Percentiles rank a stretch among this genome's conserved stretches.
Conservation (phyloP, 2,113 vertebrate species). For the Nesogale talazaci region DNA sequence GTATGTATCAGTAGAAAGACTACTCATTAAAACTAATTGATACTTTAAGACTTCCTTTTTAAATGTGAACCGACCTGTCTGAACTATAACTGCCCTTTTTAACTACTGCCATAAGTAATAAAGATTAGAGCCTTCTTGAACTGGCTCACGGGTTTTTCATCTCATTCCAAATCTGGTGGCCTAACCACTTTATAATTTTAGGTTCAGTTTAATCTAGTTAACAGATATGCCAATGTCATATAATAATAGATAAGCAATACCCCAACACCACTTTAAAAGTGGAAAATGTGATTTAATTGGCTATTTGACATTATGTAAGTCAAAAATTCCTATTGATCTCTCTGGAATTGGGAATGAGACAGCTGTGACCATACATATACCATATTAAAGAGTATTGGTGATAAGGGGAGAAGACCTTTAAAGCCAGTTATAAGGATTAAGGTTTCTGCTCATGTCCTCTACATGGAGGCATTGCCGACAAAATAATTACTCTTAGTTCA, state of each 20-base stretch:
- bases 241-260: neutral
- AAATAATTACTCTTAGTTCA: too few species aligned
- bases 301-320: neutral
- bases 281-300: slow-evolving; percentile 29
- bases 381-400: neutral
- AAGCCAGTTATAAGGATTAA: neutral
- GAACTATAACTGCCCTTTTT: slow-evolving; percentile 18
- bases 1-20: neutral
- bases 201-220: slow-evolving; percentile 5
- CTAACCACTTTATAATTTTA: slow-evolving; percentile 12
- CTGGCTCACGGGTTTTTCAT: neutral
- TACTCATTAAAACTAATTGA: slow-evolving; percentile 54
- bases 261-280: slow-evolving; percentile 12
- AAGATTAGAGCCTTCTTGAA: slow-evolving; percentile 3
- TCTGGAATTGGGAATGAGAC: neutral
- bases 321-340: slow-evolving; percentile 2
- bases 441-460: neutral
- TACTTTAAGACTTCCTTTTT: slow-evolving; percentile 56
- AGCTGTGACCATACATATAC: neutral
- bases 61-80: slow-evolving; percentile 50
- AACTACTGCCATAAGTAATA: neutral
- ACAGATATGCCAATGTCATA: slow-evolving; percentile 16
- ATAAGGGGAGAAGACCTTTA: neutral
- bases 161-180: neutral
- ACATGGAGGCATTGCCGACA: accelerated